Percentiles rank a stretch among this genome's conserved stretches.
These are phyloP conservation scores for Fratercula arctica DNA, from an alignment of 2,797 vertebrate species.

Conservation along the genomic window DNA sequence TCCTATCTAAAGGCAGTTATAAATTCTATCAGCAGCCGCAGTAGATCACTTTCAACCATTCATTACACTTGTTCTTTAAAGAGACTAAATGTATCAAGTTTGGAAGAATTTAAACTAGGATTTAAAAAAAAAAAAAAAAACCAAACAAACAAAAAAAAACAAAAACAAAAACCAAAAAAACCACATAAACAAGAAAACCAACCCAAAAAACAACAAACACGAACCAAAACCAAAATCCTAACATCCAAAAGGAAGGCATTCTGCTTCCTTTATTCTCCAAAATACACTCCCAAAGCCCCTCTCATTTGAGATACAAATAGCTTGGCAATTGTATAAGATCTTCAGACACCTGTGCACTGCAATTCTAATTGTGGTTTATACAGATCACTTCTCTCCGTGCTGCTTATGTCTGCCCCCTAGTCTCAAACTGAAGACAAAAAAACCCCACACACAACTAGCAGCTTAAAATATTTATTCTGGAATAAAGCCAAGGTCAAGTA, in stretches of 20 bases:
- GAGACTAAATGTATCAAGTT: neutral
- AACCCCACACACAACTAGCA: neutral
- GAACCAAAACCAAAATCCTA: neutral
- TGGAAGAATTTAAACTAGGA: slow-evolving; percentile 23
- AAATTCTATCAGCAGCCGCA: neutral
- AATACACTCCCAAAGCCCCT: slow-evolving; percentile 40
- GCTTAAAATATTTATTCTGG: slow-evolving; percentile 62
- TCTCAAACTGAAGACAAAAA: slow-evolving; percentile 42
- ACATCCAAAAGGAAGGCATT: neutral
- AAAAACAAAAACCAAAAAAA: too few species aligned
- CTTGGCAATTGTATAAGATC: slow-evolving; percentile 58
- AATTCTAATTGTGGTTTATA: slow-evolving; percentile 67
- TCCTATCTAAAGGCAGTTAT: slow-evolving; percentile 14
- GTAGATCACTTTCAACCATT: neutral
- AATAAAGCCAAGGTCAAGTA: slow-evolving; percentile 44
- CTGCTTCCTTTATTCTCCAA: slow-evolving; percentile 44
- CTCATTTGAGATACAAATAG: slow-evolving; percentile 64
- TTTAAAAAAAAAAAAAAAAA: neutral
- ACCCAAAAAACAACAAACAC: neutral
- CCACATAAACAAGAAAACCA: neutral
- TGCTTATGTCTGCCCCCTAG: slow-evolving; percentile 47
- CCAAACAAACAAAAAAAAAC: neutral
- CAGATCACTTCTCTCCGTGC: slow-evolving; percentile 51
- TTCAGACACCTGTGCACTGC: slow-evolving; percentile 58
- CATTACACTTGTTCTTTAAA: neutral